A percentile compares a stretch with the other conserved stretches of the same genome.
Evolutionary conservation across 1,140 invertebrate genomes (phyloP).

Genomic region (Triops longicaudatus): DNA sequence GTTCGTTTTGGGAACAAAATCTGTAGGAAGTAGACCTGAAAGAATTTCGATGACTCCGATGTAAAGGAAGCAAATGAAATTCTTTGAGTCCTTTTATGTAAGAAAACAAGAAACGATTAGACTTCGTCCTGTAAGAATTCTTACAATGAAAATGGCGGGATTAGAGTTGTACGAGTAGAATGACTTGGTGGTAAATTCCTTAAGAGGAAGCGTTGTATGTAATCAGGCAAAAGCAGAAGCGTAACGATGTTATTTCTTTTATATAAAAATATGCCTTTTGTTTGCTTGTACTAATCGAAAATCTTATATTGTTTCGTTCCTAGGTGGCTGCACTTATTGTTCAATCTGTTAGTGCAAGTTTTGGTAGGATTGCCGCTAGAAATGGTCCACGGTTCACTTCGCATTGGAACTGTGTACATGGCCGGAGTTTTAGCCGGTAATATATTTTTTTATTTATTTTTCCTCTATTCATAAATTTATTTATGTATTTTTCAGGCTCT

Average conservation of each 20-base stretch:
- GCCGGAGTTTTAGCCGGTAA: conserved; percentile 81
- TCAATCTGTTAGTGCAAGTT: conserved; percentile 87
- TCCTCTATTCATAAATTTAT: not conserved
- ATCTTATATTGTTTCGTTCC: conserved; percentile 39
- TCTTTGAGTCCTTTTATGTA: not conserved
- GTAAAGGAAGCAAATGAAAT: not conserved
- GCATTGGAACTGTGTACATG: conserved; percentile 85
- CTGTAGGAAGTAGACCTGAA: conserved; percentile 12
- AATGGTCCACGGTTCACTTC: conserved; percentile 89
- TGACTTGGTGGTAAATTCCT: too few species aligned
- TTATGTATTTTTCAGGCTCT: conserved; percentile 51
- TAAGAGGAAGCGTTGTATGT: too few species aligned
- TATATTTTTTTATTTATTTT: conserved; percentile 23
- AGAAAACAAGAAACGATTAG: not conserved
- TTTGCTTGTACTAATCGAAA: not conserved
- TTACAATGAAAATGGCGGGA: not conserved
- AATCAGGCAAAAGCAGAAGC: too few species aligned
- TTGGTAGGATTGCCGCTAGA: conserved; percentile 85
- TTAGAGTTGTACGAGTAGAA: too few species aligned
- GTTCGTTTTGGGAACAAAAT: not conserved
- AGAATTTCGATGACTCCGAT: not conserved
- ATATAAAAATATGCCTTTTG: not conserved
- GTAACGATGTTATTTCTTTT: not conserved
- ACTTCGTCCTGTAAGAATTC: not conserved
- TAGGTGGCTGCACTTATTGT: conserved; percentile 88